Evolutionary conservation across 2,888 invertebrate species (phyloP).

Genomic region (Amphiduros pacificus): DNA sequence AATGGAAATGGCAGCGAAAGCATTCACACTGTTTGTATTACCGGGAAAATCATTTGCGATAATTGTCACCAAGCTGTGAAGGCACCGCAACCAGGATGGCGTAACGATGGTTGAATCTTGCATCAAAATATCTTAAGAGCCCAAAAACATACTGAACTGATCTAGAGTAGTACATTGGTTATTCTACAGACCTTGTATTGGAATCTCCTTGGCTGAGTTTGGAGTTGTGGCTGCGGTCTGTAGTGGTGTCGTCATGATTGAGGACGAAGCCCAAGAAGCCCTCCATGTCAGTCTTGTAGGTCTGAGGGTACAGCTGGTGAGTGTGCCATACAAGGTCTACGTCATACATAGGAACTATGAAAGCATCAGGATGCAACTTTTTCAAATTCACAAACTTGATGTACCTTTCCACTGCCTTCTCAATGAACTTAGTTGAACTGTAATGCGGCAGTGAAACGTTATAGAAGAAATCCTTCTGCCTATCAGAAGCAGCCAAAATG

Average conservation of each 20-base stretch:
- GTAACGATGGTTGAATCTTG: too few species aligned
- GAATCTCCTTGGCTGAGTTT: too few species aligned
- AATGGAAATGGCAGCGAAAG: too few species aligned
- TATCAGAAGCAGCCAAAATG: slow-evolving; percentile 55
- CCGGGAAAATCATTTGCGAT: too few species aligned
- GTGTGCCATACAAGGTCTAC: slow-evolving; percentile 63
- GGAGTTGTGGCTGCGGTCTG: slow-evolving; percentile 58
- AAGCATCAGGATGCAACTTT: slow-evolving; percentile 30
- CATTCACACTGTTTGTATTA: too few species aligned
- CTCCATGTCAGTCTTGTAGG: slow-evolving; percentile 49
- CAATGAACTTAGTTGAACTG: slow-evolving; percentile 57
- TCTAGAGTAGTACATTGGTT: too few species aligned
- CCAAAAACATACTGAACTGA: too few species aligned
- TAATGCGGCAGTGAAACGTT: slow-evolving; percentile 62
- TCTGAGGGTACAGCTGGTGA: slow-evolving; percentile 58
- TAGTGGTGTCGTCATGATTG: slow-evolving; percentile 61
- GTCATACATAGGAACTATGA: slow-evolving; percentile 63
- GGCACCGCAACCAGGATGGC: too few species aligned
- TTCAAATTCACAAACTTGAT: slow-evolving; percentile 58
- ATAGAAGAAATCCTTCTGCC: slow-evolving; percentile 61
- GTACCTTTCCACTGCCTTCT: slow-evolving; percentile 56
- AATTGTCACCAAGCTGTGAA: too few species aligned
- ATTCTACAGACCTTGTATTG: too few species aligned
- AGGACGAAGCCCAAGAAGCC: slow-evolving; percentile 52
- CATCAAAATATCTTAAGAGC: too few species aligned